These are phyloP conservation scores for Cryptus viduatorius DNA, from an alignment of 2,888 invertebrate species.

Conservation along the genomic window DNA sequence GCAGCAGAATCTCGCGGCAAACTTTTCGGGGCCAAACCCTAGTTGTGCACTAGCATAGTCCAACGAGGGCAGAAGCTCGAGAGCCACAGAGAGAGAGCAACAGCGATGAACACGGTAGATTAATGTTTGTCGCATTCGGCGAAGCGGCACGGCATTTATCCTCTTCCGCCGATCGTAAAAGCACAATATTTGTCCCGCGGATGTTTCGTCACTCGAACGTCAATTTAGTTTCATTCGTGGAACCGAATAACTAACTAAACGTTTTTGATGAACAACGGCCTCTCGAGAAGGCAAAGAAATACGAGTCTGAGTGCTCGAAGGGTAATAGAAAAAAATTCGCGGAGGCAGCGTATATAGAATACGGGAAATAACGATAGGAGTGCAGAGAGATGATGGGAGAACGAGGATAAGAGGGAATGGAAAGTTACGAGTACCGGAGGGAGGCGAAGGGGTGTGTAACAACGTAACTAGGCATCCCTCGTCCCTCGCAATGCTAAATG, in stretches of 20 bases:
- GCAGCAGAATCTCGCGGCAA: conserved; percentile 32
- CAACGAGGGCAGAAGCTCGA: conserved; percentile 11
- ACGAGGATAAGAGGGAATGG: conserved; percentile 56
- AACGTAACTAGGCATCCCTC: conserved; percentile 46
- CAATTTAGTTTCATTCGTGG: too few species aligned
- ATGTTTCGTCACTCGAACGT: too few species aligned
- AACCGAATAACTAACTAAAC: too few species aligned
- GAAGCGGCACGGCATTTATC: conserved; percentile 11
- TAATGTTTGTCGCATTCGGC: conserved; percentile 39
- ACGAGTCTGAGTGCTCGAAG: neutral
- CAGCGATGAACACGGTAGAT: conserved; percentile 35
- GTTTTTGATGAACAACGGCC: too few species aligned
- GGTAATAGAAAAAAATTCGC: conserved; percentile 46
- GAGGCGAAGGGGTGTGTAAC: conserved; percentile 38
- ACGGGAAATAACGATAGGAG: conserved; percentile 36
- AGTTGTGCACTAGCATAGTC: conserved; percentile 23
- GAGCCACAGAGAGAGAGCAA: conserved; percentile 4
- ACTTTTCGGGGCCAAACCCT: conserved; percentile 45
- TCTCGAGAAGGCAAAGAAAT: neutral
- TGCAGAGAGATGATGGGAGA: conserved; percentile 43
- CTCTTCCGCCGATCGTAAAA: conserved; percentile 2
- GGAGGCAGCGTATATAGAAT: conserved; percentile 10
- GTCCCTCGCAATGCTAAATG: conserved; percentile 80
- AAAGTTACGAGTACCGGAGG: conserved; percentile 48
- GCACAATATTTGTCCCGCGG: neutral